Conservation (phyloP, 2,113 vertebrate genomes). For the Hepsetus odoe region DNA sequence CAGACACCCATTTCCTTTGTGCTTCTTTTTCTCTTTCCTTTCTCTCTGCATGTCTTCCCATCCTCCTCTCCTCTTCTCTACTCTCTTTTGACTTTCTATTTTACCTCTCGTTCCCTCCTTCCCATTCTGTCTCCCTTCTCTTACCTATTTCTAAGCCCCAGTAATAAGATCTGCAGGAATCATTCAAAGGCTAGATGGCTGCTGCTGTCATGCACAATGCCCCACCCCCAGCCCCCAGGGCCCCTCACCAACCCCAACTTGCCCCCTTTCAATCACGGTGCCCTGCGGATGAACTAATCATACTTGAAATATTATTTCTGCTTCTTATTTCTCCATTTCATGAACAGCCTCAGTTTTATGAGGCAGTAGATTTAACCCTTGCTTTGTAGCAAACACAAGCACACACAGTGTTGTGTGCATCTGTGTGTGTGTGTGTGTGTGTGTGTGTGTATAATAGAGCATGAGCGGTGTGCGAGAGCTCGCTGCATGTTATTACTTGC, state of each 20-base stretch:
- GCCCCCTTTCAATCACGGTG: conserved; percentile 77
- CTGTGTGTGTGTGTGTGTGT: conserved; percentile 29
- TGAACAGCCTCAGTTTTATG: conserved; percentile 81
- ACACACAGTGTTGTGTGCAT: conserved; percentile 9
- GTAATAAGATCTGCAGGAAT: conserved; percentile 88
- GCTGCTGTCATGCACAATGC: conserved; percentile 82
- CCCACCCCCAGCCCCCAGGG: conserved; percentile 57
- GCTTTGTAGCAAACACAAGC: conserved; percentile 66
- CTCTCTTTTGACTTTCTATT: neutral
- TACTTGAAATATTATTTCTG: conserved; percentile 89
- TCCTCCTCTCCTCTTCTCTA: neutral
- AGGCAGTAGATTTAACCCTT: conserved; percentile 81
- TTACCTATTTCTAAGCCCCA: conserved; percentile 62
- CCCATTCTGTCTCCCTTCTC: conserved; percentile 23
- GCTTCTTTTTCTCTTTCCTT: conserved; percentile 52
- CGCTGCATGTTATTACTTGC: conserved; percentile 55
- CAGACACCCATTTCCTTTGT: conserved; percentile 47
- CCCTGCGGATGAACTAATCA: conserved; percentile 85
- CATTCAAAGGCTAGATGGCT: conserved; percentile 88
- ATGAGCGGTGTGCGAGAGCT: conserved; percentile 41
- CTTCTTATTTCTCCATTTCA: conserved; percentile 83
- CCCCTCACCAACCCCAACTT: too few species aligned
- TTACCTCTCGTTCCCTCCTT: conserved; percentile 44
- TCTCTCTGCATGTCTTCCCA: conserved; percentile 25
- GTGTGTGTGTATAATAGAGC: conserved; percentile 47